A percentile compares a stretch with the other conserved stretches of the same genome.
These are phyloP conservation scores for Polyommatus icarus DNA, from an alignment of 2,888 invertebrate species.

Conservation along the genomic window DNA sequence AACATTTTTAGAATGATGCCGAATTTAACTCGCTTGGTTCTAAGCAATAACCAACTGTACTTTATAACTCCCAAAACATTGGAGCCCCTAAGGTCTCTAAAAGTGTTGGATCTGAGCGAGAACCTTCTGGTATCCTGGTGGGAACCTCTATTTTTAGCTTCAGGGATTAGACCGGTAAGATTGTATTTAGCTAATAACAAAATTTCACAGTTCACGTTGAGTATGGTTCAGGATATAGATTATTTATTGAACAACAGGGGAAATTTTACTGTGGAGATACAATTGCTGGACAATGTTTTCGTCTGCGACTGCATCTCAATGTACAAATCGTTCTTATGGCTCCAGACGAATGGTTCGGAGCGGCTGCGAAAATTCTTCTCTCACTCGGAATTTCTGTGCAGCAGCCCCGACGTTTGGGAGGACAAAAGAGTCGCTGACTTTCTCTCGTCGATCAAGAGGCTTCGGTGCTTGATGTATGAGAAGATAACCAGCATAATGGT, in stretches of 20 bases:
- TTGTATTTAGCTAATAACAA: constrained; percentile 77
- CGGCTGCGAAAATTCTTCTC: constrained; percentile 59
- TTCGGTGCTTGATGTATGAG: constrained; percentile 65
- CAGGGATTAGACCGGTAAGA: constrained; percentile 63
- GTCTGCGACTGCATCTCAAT: constrained; percentile 77
- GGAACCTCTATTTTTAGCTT: constrained; percentile 68
- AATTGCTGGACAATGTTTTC: constrained; percentile 77
- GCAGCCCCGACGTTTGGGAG: constrained; percentile 72
- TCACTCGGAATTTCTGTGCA: constrained; percentile 64
- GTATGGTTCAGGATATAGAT: constrained; percentile 80
- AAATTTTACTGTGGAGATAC: constrained; percentile 56
- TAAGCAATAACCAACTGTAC: constrained; percentile 73
- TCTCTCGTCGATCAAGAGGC: constrained; percentile 60
- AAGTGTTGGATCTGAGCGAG: constrained; percentile 73
- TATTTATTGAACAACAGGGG: constrained; percentile 60
- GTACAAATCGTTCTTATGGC: constrained; percentile 67
- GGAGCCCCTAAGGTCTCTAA: constrained; percentile 63
- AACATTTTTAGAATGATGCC: constrained; percentile 76
- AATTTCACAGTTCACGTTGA: constrained; percentile 74
- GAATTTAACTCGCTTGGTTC: constrained; percentile 71
- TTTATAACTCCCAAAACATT: constrained; percentile 67
- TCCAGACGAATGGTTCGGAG: constrained; percentile 61
- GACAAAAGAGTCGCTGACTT: constrained; percentile 66
- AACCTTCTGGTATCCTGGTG: constrained; percentile 79
- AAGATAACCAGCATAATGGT: constrained; percentile 65